Base-by-base conservation (phyloP, 2,113 vertebrate species). In the Cheilinus undulatus region DNA sequence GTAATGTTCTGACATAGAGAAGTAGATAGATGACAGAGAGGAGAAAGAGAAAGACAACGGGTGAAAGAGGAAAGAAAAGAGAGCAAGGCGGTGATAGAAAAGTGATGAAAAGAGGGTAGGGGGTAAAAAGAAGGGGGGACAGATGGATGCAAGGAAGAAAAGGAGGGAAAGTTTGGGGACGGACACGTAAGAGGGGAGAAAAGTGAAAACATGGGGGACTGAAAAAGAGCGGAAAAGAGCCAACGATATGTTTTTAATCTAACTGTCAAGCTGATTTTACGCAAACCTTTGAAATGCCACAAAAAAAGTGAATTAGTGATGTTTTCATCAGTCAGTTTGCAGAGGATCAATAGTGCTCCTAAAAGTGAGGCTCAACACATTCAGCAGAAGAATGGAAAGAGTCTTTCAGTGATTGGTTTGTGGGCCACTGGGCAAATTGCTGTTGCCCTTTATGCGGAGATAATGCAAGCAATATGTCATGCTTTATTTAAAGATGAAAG, bases 11-110 rank as follows among this genome's bases (percentile, higher is more conserved):
- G 17, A 73, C 69, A 78, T 49, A 56, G 30, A 61, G 48, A 45
- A 61, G 59, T 54, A 72, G 84, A 85, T 65, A 69, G 80, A 89
- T 75, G 72, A 77, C 54, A 51, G 61, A 83, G 66, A 46, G 60
- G 38, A 76, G 63, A 66, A 73, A 62, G 69, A 75, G 22, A 48
- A 46, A 50, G 49, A 17, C 27, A 30, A 30, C n/a, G 27, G 65
- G 83, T 71, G 49, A 80, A 78, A 75, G 73, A 75, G 53, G 45
- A 38, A 75, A 61, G 58, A 67, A 74, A 52, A 28, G 73, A 66
- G 54, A 10, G 53, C 10, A 54, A 71, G 61, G 38, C 52, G 58
- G 51, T 45, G 65, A 58, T 32, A 53, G 66, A 80, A 34, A 65
- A 59, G 42, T 71, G 28, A 82, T 66, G 14, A 64, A 53, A 34